Percentiles rank a stretch among this genome's conserved stretches.
These are phyloP conservation scores for Seira musarum DNA, from an alignment of 2,888 invertebrate species.

Conservation along the genomic window DNA sequence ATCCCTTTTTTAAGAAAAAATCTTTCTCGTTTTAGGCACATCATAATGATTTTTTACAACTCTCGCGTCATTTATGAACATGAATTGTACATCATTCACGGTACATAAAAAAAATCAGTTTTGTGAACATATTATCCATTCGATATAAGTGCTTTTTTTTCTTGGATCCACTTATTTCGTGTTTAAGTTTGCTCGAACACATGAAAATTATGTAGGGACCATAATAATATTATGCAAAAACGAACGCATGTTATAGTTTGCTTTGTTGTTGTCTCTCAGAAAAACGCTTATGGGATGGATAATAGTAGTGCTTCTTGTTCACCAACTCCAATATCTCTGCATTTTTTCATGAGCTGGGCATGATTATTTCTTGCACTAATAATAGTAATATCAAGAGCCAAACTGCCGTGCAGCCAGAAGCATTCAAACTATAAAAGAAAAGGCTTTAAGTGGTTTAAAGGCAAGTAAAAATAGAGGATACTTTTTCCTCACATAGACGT, in stretches of 20 bases:
- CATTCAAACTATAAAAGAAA: constrained; percentile 3
- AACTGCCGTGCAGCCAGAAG: not conserved
- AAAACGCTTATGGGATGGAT: not conserved
- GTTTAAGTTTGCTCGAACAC: too few relatives aligned
- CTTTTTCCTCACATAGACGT: not conserved
- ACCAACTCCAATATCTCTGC: not conserved
- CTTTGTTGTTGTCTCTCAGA: too few relatives aligned
- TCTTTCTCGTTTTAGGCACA: not conserved
- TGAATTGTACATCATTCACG: constrained; percentile 38
- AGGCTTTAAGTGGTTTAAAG: not conserved
- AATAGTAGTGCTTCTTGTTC: constrained; percentile 1
- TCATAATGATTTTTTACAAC: not conserved
- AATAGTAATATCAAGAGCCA: constrained; percentile 7
- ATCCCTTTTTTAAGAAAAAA: not conserved
- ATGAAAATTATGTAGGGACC: not conserved
- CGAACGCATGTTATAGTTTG: not conserved
- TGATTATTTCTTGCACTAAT: constrained; percentile 21
- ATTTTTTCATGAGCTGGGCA: constrained; percentile 17
- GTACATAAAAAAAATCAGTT: constrained; percentile 26
- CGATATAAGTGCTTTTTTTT: not conserved
- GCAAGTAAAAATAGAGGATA: constrained; percentile 6
- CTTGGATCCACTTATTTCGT: constrained; percentile 13
- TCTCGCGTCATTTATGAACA: constrained; percentile 40
- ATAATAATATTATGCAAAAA: not conserved
- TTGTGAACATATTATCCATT: not conserved